Percentiles rank a stretch among this genome's conserved stretches.
Evolutionary conservation across 2,797 vertebrate genomes (phyloP).

Genomic region (Urosaurus nigricauda): DNA sequence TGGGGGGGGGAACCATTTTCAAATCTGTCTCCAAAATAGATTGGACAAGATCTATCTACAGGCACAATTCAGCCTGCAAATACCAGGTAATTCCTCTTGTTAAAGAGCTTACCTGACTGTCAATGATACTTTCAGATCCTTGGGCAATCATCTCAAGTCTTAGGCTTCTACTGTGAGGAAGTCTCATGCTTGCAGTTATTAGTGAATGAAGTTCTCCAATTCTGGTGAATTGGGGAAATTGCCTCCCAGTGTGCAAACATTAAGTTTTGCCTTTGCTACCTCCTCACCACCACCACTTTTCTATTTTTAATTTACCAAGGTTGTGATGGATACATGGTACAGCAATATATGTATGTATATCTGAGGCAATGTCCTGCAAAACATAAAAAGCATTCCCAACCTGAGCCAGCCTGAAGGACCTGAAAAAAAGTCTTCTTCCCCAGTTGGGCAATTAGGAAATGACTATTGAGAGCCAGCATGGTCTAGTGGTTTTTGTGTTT

Average conservation of each 20-base stretch:
- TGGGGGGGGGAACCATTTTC: too few species aligned
- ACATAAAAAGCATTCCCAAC: neutral
- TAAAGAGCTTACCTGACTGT: neutral
- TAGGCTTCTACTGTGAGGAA: neutral
- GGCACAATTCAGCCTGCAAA: neutral
- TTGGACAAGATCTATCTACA: neutral
- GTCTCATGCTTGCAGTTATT: neutral
- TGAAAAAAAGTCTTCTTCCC: too few species aligned
- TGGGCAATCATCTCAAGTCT: neutral
- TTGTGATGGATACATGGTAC: neutral
- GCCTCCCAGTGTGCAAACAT: neutral
- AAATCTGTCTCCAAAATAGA: too few species aligned
- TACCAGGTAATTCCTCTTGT: neutral
- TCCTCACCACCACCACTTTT: neutral
- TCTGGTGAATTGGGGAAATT: neutral
- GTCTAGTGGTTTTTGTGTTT: too few species aligned
- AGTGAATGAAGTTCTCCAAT: neutral
- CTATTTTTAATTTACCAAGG: neutral
- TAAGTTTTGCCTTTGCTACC: neutral
- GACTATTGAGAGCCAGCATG: neutral
- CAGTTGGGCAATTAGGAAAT: neutral
- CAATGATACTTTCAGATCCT: neutral
- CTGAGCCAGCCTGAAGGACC: too few species aligned
- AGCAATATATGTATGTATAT: neutral
- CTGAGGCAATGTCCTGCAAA: neutral